These are phyloP conservation scores for Alethe castanea DNA, from an alignment of 2,113 vertebrate genomes.

Conservation along the genomic window DNA sequence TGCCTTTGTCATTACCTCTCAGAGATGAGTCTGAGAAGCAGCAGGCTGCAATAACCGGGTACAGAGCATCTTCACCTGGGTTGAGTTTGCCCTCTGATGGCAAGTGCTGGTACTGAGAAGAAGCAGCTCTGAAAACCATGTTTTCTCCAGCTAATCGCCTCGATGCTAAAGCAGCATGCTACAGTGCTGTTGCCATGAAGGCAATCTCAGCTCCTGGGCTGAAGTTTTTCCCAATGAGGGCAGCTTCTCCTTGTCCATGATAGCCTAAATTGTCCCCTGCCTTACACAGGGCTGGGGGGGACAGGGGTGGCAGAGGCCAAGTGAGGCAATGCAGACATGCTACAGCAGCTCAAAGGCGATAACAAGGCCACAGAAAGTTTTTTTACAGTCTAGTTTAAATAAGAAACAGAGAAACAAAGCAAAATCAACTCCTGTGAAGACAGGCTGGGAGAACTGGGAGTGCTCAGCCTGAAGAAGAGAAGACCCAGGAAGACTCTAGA, in stretches of 20 bases:
- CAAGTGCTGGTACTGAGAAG: neutral
- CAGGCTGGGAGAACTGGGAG: neutral
- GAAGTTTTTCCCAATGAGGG: neutral
- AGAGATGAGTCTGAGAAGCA: neutral
- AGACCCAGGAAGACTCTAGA: neutral
- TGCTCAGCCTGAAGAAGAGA: neutral
- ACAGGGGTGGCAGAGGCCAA: neutral
- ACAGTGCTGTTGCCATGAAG: neutral
- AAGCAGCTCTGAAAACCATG: neutral
- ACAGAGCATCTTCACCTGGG: slow-evolving; percentile 37
- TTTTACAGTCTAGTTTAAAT: neutral
- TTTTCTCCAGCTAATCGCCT: neutral
- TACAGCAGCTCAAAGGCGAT: neutral
- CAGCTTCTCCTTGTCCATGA: neutral
- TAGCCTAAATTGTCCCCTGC: neutral
- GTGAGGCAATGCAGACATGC: neutral
- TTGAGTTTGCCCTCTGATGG: slow-evolving; percentile 74
- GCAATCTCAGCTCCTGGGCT: neutral
- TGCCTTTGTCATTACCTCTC: neutral
- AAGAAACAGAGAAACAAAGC: neutral
- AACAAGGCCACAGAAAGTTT: neutral
- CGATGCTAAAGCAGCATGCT: neutral
- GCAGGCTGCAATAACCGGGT: neutral
- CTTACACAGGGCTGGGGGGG: neutral
- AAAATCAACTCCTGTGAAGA: neutral